Percentiles rank a stretch among this genome's conserved stretches.
Conservation (phyloP, 2,113 vertebrate genomes). For the Muntiacus reevesi region DNA sequence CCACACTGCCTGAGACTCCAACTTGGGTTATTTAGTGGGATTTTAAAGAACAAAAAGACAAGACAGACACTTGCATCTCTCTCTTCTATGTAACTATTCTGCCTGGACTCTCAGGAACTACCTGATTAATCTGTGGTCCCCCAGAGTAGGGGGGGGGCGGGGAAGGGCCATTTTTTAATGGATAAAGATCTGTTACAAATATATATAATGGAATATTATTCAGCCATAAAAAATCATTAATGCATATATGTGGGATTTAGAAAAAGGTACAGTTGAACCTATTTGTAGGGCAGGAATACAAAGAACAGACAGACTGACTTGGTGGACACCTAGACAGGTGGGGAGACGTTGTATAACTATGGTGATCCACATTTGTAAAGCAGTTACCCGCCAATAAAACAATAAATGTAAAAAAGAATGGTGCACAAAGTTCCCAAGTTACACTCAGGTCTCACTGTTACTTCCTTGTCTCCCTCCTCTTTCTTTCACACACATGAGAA, state of each 20-base stretch:
- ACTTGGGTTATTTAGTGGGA: neutral
- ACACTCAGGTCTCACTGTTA: neutral
- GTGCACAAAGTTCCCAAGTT: neutral
- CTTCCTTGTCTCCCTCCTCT: neutral
- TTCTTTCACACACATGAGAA: neutral
- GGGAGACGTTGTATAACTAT: neutral
- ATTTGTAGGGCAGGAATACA: neutral
- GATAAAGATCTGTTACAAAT: neutral
- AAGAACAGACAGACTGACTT: neutral
- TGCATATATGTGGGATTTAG: neutral
- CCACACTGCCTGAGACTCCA: neutral
- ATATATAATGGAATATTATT: neutral
- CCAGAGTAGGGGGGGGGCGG: neutral
- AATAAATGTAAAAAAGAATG: neutral
- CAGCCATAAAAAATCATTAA: neutral
- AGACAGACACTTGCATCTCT: neutral
- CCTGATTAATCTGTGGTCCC: neutral
- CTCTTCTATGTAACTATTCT: neutral
- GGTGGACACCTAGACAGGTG: neutral
- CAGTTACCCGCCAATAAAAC: neutral
- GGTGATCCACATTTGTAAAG: neutral
- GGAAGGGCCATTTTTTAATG: accelerated
- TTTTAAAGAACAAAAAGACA: neutral
- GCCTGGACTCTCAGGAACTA: neutral
- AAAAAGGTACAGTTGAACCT: neutral